Percentiles rank a stretch among this genome's conserved stretches.
Conservation (phyloP, 2,113 vertebrate genomes). For the Rhineura floridana region DNA sequence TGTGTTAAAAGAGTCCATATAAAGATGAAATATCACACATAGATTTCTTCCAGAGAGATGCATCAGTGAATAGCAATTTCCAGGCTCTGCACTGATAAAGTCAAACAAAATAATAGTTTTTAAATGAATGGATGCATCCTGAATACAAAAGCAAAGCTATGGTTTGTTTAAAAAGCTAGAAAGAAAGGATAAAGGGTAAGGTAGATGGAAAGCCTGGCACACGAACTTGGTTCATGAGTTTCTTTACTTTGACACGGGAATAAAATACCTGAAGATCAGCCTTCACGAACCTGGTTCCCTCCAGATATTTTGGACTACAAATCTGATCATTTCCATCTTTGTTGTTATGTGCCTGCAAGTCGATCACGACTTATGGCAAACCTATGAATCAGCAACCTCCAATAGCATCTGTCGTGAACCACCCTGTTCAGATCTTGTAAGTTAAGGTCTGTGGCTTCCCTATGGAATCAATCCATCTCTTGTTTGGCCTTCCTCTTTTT, state of each 20-base stretch:
- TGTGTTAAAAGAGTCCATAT: background rate
- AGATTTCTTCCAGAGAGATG: background rate
- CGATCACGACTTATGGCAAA: too few species aligned
- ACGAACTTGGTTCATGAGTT: background rate
- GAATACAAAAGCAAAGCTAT: background rate
- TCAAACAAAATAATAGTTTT: conserved; percentile 1
- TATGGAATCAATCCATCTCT: too few species aligned
- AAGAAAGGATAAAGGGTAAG: background rate
- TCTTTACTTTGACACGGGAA: background rate
- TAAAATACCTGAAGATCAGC: background rate
- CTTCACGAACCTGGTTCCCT: too few species aligned
- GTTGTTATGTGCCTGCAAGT: too few species aligned
- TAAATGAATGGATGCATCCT: background rate
- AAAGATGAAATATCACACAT: background rate
- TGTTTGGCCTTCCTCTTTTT: too few species aligned
- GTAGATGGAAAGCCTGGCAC: background rate
- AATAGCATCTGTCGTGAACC: too few species aligned
- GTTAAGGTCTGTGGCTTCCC: too few species aligned
- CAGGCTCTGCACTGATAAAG: background rate
- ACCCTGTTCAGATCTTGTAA: too few species aligned
- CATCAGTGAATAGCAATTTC: conserved; percentile 16
- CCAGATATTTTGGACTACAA: too few species aligned
- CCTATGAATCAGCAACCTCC: too few species aligned
- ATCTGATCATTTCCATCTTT: too few species aligned
- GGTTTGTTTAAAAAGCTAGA: background rate